These are phyloP conservation scores for Drosophila prolongata DNA, from an alignment of 2,888 invertebrate species.

Conservation along the genomic window DNA sequence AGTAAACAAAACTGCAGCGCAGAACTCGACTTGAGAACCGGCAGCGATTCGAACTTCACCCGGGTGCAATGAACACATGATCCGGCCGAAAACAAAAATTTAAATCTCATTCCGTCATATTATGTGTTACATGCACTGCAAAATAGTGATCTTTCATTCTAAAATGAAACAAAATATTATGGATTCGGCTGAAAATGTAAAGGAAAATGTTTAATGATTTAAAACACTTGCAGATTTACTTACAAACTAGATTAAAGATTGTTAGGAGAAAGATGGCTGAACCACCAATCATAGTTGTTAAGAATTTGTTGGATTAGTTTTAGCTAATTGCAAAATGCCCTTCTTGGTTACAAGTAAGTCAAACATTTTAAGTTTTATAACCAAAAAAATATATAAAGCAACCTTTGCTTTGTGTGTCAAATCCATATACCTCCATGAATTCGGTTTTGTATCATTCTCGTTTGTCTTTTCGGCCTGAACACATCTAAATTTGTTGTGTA, in stretches of 20 bases:
- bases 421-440: background rate
- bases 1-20: constrained; percentile 76
- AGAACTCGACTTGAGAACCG: constrained; percentile 67
- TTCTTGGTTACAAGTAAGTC: no score
- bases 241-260: no score
- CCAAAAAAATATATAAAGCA: background rate
- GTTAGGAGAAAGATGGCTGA: no score
- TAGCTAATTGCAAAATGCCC: no score
- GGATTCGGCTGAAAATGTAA: no score
- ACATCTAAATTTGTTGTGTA: constrained; percentile 24
- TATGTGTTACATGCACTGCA: constrained; percentile 14
- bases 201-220: no score
- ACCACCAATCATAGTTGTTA: no score
- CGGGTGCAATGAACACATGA: constrained; percentile 75
- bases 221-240: no score
- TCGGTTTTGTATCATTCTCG: background rate
- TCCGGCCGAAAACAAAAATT: constrained; percentile 59
- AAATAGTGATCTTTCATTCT: constrained; percentile 4
- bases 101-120: constrained; percentile 54
- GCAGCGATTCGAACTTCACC: constrained; percentile 34
- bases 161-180: background rate
- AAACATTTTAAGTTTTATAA: no score
- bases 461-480: constrained; percentile 1
- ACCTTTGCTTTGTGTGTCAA: background rate
- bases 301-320: no score